These are phyloP conservation scores for Heteromyza rotundicornis DNA, from an alignment of 2,888 invertebrate genomes.

Conservation along the genomic window DNA sequence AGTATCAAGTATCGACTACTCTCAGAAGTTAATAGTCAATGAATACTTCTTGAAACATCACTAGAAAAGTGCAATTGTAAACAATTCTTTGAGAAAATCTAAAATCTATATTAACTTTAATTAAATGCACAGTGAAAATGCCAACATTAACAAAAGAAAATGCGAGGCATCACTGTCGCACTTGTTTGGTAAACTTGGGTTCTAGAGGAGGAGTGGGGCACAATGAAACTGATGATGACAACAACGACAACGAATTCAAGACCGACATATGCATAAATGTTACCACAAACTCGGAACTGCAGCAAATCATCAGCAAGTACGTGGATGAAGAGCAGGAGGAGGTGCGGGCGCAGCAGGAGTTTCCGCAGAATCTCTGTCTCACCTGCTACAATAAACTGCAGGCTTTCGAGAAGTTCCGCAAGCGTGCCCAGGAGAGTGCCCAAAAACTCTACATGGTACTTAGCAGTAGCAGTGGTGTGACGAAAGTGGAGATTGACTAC, in stretches of 20 bases:
- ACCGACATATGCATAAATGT: conserved; percentile 24
- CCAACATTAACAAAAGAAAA: conserved; percentile 35
- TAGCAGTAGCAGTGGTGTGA: conserved; percentile 10
- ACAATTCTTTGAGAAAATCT: not conserved
- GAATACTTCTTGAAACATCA: no score
- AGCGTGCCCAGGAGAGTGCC: conserved; percentile 36
- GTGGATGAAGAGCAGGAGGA: conserved; percentile 25
- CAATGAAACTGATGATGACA: not conserved
- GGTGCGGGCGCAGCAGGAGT: conserved; percentile 24
- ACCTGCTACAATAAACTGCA: conserved; percentile 38
- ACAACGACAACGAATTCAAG: conserved; percentile 9
- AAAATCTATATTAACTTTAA: not conserved
- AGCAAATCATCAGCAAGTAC: conserved; percentile 32
- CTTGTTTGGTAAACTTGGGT: conserved; percentile 42
- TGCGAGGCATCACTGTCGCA: conserved; percentile 43
- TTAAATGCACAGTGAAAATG: conserved; percentile 28
- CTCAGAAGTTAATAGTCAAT: no score
- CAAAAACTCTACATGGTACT: conserved; percentile 38
- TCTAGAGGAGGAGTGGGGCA: conserved; percentile 15
- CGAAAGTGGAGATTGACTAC: conserved; percentile 37
- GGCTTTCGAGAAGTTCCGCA: conserved; percentile 38
- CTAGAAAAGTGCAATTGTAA: conserved; percentile 6
- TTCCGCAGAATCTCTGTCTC: conserved; percentile 40
- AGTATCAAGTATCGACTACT: no score
- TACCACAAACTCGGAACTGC: conserved; percentile 30